Conservation (phyloP, 2,797 vertebrate genomes). For the Semaprochilodus insignis region DNA sequence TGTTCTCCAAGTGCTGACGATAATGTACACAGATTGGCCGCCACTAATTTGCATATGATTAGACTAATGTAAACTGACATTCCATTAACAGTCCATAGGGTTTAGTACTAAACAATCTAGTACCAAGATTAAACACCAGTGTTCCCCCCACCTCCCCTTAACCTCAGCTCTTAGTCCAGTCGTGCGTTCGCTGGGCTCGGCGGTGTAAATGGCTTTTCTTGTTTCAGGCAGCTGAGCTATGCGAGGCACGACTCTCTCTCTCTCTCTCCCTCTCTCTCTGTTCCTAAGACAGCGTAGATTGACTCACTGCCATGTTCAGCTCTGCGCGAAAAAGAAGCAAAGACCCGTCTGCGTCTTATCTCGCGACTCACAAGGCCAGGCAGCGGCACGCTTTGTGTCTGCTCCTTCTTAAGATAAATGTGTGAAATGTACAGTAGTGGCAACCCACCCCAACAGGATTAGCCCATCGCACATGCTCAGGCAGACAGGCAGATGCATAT, state of each 20-base stretch:
- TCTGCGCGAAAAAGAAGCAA: constrained; percentile 3
- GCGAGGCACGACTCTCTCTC: background rate
- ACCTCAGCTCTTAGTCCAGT: constrained; percentile 27
- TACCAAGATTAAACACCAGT: background rate
- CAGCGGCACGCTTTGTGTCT: background rate
- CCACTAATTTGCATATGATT: too few relatives aligned
- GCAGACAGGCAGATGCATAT: constrained; percentile 43
- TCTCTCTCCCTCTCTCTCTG: background rate
- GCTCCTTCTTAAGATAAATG: constrained; percentile 22
- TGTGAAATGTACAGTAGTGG: constrained; percentile 21
- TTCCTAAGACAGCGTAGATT: background rate
- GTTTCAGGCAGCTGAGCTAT: constrained; percentile 16
- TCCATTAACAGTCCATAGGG: too few relatives aligned
- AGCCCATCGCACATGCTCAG: background rate
- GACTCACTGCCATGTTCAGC: background rate
- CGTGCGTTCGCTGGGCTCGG: constrained; percentile 29
- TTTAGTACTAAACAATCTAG: too few relatives aligned
- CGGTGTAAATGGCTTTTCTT: constrained; percentile 43
- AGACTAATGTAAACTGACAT: too few relatives aligned
- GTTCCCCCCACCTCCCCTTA: constrained; percentile 12
- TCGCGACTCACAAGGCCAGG: constrained; percentile 26
- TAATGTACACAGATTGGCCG: too few relatives aligned
- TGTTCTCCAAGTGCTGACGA: too few relatives aligned
- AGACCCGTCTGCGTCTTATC: constrained; percentile 44
- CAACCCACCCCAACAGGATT: constrained; percentile 52